Percentiles rank a stretch among this genome's conserved stretches.
phyloP scores from a whole-genome alignment of 2,113 vertebrate species.

The Bostrychus sinensis region DNA sequence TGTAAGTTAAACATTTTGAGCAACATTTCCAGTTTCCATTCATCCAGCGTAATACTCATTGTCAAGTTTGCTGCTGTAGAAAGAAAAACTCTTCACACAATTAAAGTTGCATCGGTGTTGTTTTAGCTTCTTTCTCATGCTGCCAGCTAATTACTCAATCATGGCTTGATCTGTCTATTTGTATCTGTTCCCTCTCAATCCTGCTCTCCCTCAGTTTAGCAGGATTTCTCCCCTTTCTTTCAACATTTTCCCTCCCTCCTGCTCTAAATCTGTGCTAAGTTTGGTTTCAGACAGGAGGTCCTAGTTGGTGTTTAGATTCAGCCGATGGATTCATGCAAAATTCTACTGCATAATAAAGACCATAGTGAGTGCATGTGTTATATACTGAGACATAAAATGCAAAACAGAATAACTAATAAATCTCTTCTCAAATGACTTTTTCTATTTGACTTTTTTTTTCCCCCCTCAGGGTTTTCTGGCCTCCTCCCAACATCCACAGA shows the following conservation, averaged over 20 bases:
- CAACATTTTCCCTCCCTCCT: conserved; percentile 48
- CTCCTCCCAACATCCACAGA: no score
- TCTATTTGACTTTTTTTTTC: no score
- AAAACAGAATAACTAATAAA: no score
- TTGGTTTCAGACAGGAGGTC: conserved; percentile 68
- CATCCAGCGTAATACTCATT: conserved; percentile 22
- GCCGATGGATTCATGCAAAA: conserved; percentile 15
- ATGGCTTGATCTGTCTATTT: background rate
- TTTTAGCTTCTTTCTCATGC: no score
- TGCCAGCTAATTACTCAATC: no score
- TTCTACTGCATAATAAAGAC: conserved; percentile 8
- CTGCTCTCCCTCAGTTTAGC: conserved; percentile 13
- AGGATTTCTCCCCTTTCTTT: conserved; percentile 29
- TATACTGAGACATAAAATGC: no score
- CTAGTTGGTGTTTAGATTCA: conserved; percentile 66
- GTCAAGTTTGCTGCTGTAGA: no score
- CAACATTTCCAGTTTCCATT: conserved; percentile 5
- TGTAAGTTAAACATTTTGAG: conserved; percentile 3
- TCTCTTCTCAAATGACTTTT: no score
- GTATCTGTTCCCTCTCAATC: conserved; percentile 15
- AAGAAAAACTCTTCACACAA: no score
- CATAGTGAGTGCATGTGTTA: no score
- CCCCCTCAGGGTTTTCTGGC: no score
- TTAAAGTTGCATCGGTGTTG: no score
- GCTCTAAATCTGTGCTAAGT: conserved; percentile 37